Evolutionary conservation across 2,113 vertebrate genomes (phyloP).

Genomic region (Labeo catla): DNA sequence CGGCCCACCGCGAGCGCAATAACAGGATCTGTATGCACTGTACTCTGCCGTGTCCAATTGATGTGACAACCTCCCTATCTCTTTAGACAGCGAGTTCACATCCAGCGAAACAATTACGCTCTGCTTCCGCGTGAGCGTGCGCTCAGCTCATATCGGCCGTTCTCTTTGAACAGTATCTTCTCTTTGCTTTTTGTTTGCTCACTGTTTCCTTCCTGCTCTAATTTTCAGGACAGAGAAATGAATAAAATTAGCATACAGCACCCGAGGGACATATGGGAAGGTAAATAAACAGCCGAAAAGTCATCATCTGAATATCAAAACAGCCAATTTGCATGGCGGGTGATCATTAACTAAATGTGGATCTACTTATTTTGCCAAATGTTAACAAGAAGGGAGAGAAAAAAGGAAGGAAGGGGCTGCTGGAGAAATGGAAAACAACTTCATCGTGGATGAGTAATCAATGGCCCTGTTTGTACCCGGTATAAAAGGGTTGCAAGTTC

Average conservation of each 20-base stretch:
- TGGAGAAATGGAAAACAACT: conserved; percentile 18
- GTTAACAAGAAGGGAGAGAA: conserved; percentile 3
- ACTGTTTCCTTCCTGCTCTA: conserved; percentile 17
- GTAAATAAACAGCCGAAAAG: conserved; percentile 60
- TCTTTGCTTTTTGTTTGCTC: conserved; percentile 9
- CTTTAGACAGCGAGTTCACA: conserved; percentile 51
- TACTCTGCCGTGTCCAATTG: conserved; percentile 59
- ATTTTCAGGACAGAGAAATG: conserved; percentile 42
- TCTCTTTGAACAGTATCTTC: conserved; percentile 35
- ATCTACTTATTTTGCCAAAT: conserved; percentile 39
- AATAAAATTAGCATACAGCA: conserved; percentile 50
- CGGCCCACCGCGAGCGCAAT: conserved; percentile 31
- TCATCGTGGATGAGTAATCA: not conserved
- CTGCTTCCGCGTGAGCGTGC: not conserved
- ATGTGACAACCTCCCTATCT: conserved; percentile 63
- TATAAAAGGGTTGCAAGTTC: not conserved
- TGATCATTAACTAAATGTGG: conserved; percentile 56
- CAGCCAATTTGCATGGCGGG: conserved; percentile 51
- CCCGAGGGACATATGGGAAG: conserved; percentile 49
- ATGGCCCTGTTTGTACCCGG: conserved; percentile 2
- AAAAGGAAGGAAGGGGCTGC: not conserved
- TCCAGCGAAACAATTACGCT: conserved; percentile 48
- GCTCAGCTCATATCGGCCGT: conserved; percentile 20
- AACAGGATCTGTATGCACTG: conserved; percentile 56
- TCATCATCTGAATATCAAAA: conserved; percentile 59